phyloP scores from a whole-genome alignment of 2,888 invertebrate genomes.

The Diarsia rubi region DNA sequence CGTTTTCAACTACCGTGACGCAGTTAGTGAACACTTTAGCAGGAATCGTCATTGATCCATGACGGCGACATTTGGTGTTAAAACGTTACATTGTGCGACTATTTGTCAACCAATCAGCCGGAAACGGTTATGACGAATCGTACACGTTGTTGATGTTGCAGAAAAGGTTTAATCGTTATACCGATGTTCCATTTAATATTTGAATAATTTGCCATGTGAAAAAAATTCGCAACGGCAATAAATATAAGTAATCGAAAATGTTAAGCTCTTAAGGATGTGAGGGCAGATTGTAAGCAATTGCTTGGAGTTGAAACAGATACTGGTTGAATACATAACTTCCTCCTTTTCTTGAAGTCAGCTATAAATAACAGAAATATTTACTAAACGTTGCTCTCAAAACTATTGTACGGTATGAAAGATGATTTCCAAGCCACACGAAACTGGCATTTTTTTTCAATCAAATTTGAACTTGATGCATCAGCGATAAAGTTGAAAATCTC shows the following conservation, averaged over 20 bases:
- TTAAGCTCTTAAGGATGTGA: not conserved
- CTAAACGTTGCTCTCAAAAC: not conserved
- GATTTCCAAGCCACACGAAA: not conserved
- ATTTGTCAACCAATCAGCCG: constrained; percentile 70
- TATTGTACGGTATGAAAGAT: not conserved
- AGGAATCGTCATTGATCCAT: constrained; percentile 69
- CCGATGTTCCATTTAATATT: not conserved
- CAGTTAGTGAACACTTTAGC: constrained; percentile 68
- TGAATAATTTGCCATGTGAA: not conserved
- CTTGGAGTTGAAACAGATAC: not conserved
- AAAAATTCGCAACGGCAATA: not conserved
- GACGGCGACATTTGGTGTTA: constrained; percentile 71
- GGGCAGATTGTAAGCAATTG: not conserved
- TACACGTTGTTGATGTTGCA: constrained; percentile 25
- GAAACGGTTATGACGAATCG: constrained; percentile 65
- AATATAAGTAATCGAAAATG: not conserved
- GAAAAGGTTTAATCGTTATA: constrained; percentile 1
- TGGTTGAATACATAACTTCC: not conserved
- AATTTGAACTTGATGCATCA: too few relatives aligned
- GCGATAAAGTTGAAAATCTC: too few relatives aligned
- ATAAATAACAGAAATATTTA: constrained; percentile 3
- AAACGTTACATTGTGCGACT: constrained; percentile 71
- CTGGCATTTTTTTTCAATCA: too few relatives aligned
- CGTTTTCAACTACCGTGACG: constrained; percentile 71
- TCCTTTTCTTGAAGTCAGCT: not conserved